Evolutionary conservation across 2,888 invertebrate species (phyloP).

Genomic region (Opisthograptis luteolata): DNA sequence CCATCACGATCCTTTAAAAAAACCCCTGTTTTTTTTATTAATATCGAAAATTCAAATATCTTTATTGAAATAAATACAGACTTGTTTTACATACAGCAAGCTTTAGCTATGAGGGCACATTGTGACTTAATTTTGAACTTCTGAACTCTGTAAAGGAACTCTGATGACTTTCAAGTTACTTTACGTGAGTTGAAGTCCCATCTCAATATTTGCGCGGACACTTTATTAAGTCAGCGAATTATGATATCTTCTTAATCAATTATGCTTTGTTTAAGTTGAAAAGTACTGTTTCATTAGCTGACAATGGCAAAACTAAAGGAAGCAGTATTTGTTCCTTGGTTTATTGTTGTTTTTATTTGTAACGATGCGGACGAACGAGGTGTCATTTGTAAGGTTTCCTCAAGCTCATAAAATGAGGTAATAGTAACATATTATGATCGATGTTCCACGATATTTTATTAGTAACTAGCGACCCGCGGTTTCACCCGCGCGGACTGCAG

Average conservation of each 20-base stretch:
- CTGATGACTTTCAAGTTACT: constrained; percentile 21
- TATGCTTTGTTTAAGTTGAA: background rate
- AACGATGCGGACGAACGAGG: no score
- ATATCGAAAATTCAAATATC: no score
- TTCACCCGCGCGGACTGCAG: no score
- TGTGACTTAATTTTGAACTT: constrained; percentile 42
- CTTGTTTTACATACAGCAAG: constrained; percentile 18
- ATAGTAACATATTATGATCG: no score
- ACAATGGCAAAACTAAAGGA: no score
- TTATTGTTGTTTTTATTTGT: background rate
- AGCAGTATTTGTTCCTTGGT: background rate
- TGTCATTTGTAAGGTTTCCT: no score
- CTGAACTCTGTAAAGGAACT: constrained; percentile 31
- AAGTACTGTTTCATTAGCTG: no score
- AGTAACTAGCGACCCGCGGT: no score
- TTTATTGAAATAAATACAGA: background rate
- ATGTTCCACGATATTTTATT: no score
- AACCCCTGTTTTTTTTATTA: no score
- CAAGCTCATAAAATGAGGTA: no score
- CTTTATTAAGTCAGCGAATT: constrained; percentile 10
- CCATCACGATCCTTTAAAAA: no score
- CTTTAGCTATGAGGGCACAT: constrained; percentile 42
- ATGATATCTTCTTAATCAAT: background rate
- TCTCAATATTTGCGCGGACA: constrained; percentile 16
- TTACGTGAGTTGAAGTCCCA: constrained; percentile 8